Base-by-base conservation (phyloP, 2,797 vertebrate species). In the Bothrops alternatus region DNA sequence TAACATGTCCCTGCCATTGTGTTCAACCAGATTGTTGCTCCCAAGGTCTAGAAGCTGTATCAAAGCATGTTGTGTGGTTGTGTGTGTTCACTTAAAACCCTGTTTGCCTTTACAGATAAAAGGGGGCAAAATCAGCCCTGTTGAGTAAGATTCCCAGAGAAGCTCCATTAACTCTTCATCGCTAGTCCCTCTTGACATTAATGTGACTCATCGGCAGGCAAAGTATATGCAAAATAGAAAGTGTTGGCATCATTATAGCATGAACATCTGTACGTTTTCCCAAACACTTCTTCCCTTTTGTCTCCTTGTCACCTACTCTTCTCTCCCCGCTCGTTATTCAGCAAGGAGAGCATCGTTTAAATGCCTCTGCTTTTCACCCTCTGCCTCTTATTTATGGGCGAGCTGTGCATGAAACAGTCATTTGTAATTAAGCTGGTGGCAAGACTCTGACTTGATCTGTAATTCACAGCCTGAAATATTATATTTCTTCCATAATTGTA, bases 381-480 rank as follows among this genome's bases (percentile, higher is more conserved):
- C 57, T 32, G 56, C 47, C 58, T 56, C 47, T 89, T 93, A 93
- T 93, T 93, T 93, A 91, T 93, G 65, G n/a, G 69, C n/a, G 25
- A 91, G 57, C n/a, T 63, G 57, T 56, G 57, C 86, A 89, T 93
- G 90, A 91, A 93, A 91, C 47, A 88, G 90, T 87, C 90, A 57
- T 93, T 91, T 91, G 90, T 93, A 91, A 88, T 91, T 73, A 12
- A 18, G 16, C 20, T 6, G 73, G 25, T 85, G 90, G 69, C 92
- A 91, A 58, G 37, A 26, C 25, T 88, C 65, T 88, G 92, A 93
- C 92, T 91, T 16, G 18, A 11, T 7, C 69, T 60, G 56, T 85
- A 93, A 93, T 85, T 88, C 92, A 85, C 47, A 47, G 86, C 86
- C 86, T 85, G 92, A 85, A 93, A 91, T 93, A 93, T 93, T 85